Evolutionary conservation across 2,113 vertebrate species (phyloP).

Genomic region (Stigmatopora argus): DNA sequence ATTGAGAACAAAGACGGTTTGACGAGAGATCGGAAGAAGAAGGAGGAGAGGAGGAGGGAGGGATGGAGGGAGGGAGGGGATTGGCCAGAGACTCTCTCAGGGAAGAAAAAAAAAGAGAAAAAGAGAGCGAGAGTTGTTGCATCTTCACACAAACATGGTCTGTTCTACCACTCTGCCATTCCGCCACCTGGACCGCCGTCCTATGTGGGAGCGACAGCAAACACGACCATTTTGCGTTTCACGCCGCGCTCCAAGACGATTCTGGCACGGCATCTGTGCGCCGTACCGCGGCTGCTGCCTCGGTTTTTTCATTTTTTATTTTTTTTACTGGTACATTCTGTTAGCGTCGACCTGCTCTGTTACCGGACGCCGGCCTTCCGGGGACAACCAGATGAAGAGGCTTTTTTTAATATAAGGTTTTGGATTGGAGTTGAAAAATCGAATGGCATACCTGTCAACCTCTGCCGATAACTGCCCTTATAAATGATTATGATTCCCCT

Average conservation of each 20-base stretch:
- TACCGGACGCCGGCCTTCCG: not conserved
- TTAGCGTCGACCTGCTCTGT: not conserved
- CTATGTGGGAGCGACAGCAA: conserved; percentile 62
- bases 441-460: no score
- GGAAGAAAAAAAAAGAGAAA: conserved; percentile 28
- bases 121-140: conserved; percentile 60
- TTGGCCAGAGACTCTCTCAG: conserved; percentile 1
- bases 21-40: conserved; percentile 48
- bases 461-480: no score
- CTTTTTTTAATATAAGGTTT: not conserved
- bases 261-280: conserved; percentile 3
- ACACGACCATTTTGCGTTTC: conserved; percentile 56
- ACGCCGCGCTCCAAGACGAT: conserved; percentile 27
- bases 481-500: no score
- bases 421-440: not conserved
- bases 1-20: conserved; percentile 60
- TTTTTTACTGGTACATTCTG: not conserved
- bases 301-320: not conserved
- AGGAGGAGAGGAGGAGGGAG: conserved; percentile 4
- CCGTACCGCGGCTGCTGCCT: conserved; percentile 52
- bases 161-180: conserved; percentile 70
- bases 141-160: conserved; percentile 67
- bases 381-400: not conserved
- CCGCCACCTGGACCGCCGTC: conserved; percentile 63
- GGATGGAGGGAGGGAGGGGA: conserved; percentile 1